These are phyloP conservation scores for Cephus spinipes DNA, from an alignment of 2,888 invertebrate species.

Conservation along the genomic window DNA sequence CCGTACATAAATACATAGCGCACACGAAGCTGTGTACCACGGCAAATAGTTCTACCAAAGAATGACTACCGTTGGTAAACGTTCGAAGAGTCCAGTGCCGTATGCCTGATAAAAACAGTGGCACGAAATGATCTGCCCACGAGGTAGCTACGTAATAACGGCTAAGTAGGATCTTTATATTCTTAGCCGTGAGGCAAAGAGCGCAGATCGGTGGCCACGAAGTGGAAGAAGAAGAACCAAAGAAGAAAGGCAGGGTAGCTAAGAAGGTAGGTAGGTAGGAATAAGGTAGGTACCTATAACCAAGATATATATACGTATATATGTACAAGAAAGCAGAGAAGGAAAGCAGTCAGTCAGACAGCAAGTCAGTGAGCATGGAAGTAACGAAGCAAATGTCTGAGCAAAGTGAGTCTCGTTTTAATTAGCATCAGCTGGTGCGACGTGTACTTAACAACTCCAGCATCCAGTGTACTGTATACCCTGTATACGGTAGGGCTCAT, in stretches of 20 bases:
- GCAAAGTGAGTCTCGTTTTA: constrained; percentile 62
- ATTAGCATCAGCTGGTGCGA: constrained; percentile 65
- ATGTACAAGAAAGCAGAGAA: neutral
- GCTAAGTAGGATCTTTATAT: constrained; percentile 66
- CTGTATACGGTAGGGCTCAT: constrained; percentile 21
- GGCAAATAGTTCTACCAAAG: neutral
- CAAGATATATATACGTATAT: neutral
- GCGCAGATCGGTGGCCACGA: constrained; percentile 2
- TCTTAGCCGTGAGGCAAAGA: constrained; percentile 60
- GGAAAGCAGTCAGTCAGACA: neutral
- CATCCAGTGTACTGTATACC: constrained; percentile 17
- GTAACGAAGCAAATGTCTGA: constrained; percentile 10
- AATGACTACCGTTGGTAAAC: neutral
- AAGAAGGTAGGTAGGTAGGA: constrained; percentile 21
- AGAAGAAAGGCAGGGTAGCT: constrained; percentile 9
- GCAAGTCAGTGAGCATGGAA: constrained; percentile 5
- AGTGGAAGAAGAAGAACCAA: neutral
- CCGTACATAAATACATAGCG: neutral
- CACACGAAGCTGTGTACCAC: too few species aligned
- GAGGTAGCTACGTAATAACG: constrained; percentile 61
- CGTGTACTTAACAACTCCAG: constrained; percentile 62
- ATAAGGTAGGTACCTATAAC: constrained; percentile 2
- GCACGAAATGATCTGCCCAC: constrained; percentile 59
- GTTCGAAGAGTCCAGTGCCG: neutral
- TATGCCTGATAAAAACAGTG: constrained; percentile 49